A percentile compares a stretch with the other conserved stretches of the same genome.
Conservation (phyloP, 2,113 vertebrate species). For the Campylorhamphus procurvoides region DNA sequence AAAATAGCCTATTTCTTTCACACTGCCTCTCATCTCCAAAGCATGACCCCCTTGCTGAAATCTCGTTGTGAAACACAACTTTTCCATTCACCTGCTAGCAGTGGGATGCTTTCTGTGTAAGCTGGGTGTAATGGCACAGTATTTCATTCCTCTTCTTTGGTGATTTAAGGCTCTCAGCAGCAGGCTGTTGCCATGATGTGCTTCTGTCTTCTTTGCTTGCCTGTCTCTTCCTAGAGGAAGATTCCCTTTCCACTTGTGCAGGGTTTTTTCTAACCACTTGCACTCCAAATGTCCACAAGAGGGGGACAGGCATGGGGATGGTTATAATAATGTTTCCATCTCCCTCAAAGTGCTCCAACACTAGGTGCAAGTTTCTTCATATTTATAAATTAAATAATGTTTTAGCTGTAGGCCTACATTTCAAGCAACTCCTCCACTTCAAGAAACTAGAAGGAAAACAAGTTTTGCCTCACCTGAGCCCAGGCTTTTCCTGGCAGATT, state of each 20-base stretch:
- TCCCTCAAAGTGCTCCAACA: not conserved
- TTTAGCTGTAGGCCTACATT: not conserved
- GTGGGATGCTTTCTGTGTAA: not conserved
- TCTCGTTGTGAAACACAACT: not conserved
- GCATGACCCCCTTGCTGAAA: not conserved
- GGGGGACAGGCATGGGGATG: accelerated
- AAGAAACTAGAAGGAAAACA: not conserved
- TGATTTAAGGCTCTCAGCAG: not conserved
- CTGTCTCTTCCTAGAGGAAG: not conserved
- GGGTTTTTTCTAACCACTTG: not conserved
- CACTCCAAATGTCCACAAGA: not conserved
- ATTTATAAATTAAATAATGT: not conserved
- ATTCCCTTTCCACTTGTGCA: not conserved
- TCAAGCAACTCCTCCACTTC: not conserved
- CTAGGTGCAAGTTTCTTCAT: not conserved
- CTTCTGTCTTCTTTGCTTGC: not conserved
- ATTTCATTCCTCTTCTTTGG: not conserved
- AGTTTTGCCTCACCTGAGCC: not conserved
- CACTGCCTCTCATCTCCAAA: not conserved
- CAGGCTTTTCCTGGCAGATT: not conserved
- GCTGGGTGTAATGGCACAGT: not conserved
- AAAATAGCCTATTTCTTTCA: not conserved
- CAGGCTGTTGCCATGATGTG: not conserved
- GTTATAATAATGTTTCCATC: not conserved
- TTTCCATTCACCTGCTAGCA: not conserved